phyloP scores from a whole-genome alignment of 2,113 vertebrate genomes.

The Mirounga angustirostris region DNA sequence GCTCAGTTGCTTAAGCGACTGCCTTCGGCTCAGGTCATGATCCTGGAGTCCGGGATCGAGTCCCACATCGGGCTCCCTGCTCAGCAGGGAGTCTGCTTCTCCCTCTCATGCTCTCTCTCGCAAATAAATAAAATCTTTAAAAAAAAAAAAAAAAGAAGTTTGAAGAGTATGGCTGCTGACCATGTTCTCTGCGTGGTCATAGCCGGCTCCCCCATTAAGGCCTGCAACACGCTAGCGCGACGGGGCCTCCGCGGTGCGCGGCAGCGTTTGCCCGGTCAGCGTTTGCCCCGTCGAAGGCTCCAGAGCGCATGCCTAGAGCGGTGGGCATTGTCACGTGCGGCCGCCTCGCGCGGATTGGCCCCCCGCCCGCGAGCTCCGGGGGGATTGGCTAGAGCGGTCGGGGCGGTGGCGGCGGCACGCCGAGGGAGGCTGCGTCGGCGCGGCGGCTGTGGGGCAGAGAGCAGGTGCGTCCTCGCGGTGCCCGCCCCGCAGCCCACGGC shows the following conservation, averaged over 20 bases:
- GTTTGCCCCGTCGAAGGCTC: not conserved
- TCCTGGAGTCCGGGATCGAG: too few relatives aligned
- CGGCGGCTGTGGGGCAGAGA: not conserved
- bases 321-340: constrained; percentile 63
- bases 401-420: not conserved
- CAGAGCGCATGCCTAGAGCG: constrained; percentile 14
- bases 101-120: too few relatives aligned
- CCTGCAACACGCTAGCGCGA: accelerated
- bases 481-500: accelerated
- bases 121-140: too few relatives aligned
- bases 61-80: too few relatives aligned
- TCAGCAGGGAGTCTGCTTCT: too few relatives aligned
- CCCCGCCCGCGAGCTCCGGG: not conserved
- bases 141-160: too few relatives aligned
- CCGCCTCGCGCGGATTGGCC: not conserved
- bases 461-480: not conserved
- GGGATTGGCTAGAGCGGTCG: not conserved
- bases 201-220: constrained; percentile 69
- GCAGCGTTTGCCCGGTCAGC: accelerated
- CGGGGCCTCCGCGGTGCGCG: accelerated
- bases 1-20: too few relatives aligned
- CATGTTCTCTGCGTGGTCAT: accelerated
- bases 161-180: not conserved
- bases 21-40: too few relatives aligned
- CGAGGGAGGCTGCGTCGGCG: not conserved